Evolutionary conservation across 2,888 invertebrate genomes (phyloP).

Genomic region (Thera obeliscata): DNA sequence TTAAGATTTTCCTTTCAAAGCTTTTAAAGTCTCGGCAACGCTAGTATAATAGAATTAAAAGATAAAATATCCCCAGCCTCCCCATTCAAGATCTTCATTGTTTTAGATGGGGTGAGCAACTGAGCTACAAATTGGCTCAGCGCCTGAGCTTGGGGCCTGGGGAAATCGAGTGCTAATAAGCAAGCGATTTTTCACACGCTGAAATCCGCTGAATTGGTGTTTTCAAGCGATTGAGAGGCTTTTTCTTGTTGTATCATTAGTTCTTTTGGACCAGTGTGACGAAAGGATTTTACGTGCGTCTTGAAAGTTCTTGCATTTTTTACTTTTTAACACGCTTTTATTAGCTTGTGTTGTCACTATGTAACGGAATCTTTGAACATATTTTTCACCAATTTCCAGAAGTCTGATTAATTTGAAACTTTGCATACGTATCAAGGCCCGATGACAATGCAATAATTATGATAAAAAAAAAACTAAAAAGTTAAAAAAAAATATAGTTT

Average conservation of each 20-base stretch:
- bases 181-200: conserved; percentile 40
- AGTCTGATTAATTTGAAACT: too few species aligned
- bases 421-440: too few species aligned
- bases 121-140: conserved; percentile 38
- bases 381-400: too few species aligned
- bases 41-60: conserved; percentile 5
- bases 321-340: too few species aligned
- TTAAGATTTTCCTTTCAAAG: not conserved
- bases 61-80: not conserved
- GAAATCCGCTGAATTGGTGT: conserved; percentile 31
- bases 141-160: conserved; percentile 31
- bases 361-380: too few species aligned
- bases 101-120: conserved; percentile 26
- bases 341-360: too few species aligned
- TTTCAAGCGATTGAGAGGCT: not conserved
- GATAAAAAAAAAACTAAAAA: too few species aligned
- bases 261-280: not conserved
- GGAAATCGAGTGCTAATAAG: conserved; percentile 47
- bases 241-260: not conserved
- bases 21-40: not conserved
- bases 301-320: too few species aligned
- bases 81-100: conserved; percentile 19
- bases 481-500: too few species aligned
- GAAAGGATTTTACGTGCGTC: too few species aligned
- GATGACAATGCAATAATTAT: too few species aligned